These are phyloP conservation scores for Diaprepes abbreviatus DNA, from an alignment of 2,888 invertebrate genomes.

Conservation along the genomic window DNA sequence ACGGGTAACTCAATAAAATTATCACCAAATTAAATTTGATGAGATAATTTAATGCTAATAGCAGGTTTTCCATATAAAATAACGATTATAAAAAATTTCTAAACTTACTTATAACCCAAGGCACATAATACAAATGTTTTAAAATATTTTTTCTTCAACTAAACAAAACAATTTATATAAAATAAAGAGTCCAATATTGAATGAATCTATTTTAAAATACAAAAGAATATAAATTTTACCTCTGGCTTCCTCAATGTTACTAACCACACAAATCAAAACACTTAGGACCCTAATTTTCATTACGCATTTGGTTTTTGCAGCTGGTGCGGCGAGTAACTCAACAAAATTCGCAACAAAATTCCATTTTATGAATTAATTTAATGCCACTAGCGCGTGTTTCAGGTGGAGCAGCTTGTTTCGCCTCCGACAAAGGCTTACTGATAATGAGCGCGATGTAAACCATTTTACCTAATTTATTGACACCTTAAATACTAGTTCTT, in stretches of 20 bases:
- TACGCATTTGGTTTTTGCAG: constrained; percentile 38
- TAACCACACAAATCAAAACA: constrained; percentile 8
- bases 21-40: too few species aligned
- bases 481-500: constrained; percentile 49
- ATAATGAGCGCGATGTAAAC: constrained; percentile 47
- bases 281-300: constrained; percentile 10
- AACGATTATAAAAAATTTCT: too few species aligned
- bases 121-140: too few species aligned
- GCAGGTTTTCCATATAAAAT: too few species aligned
- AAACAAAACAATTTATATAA: too few species aligned
- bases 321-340: constrained; percentile 18
- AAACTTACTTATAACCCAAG: too few species aligned
- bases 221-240: background rate
- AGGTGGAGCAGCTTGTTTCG: constrained; percentile 45
- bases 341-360: constrained; percentile 41
- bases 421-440: constrained; percentile 48
- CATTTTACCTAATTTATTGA: constrained; percentile 50
- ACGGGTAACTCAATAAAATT: too few species aligned
- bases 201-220: background rate
- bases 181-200: too few species aligned
- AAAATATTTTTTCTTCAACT: too few species aligned
- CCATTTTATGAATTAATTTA: constrained; percentile 46
- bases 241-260: constrained; percentile 7
- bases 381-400: constrained; percentile 40
- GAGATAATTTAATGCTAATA: too few species aligned